Percentiles rank a stretch among this genome's conserved stretches.
phyloP scores from a whole-genome alignment of 1,140 invertebrate genomes.

The Lasioglossum baleicum region DNA sequence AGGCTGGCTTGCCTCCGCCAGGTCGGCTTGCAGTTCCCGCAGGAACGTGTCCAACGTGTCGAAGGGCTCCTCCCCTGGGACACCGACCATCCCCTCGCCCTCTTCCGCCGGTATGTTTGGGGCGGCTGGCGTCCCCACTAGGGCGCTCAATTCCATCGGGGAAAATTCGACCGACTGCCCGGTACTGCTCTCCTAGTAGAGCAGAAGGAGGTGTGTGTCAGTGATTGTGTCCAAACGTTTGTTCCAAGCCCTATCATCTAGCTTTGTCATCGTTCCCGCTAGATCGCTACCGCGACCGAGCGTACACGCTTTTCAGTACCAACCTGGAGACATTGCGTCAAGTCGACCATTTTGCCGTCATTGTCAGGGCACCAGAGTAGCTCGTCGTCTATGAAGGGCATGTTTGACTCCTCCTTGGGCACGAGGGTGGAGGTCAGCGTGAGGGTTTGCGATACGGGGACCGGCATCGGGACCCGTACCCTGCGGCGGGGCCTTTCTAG shows the following conservation, averaged over 20 bases:
- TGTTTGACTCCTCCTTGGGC: conserved; percentile 81
- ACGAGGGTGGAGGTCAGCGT: conserved; percentile 78
- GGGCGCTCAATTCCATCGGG: conserved; percentile 75
- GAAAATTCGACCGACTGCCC: conserved; percentile 77
- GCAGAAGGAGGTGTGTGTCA: neutral
- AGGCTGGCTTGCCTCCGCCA: conserved; percentile 76
- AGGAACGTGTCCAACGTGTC: conserved; percentile 78
- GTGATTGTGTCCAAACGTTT: too few relatives aligned
- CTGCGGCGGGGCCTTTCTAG: conserved; percentile 79
- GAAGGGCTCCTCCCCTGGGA: conserved; percentile 73
- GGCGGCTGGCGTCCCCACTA: conserved; percentile 73
- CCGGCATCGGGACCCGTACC: conserved; percentile 79
- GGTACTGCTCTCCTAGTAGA: conserved; percentile 73
- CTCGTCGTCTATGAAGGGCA: conserved; percentile 97
- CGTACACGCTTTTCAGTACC: conserved; percentile 60
- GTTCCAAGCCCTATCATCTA: neutral
- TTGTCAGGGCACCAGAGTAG: conserved; percentile 94
- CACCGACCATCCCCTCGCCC: conserved; percentile 65
- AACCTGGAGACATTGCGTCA: conserved; percentile 92
- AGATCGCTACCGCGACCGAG: too few relatives aligned
- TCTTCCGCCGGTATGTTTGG: conserved; percentile 68
- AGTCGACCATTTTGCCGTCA: conserved; percentile 94
- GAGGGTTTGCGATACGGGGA: conserved; percentile 78
- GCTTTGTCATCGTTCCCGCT: neutral
- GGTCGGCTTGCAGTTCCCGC: conserved; percentile 76